Percentiles rank a stretch among this genome's conserved stretches.
Evolutionary conservation across 2,113 vertebrate genomes (phyloP).

Genomic region (Hippocampus abdominalis): DNA sequence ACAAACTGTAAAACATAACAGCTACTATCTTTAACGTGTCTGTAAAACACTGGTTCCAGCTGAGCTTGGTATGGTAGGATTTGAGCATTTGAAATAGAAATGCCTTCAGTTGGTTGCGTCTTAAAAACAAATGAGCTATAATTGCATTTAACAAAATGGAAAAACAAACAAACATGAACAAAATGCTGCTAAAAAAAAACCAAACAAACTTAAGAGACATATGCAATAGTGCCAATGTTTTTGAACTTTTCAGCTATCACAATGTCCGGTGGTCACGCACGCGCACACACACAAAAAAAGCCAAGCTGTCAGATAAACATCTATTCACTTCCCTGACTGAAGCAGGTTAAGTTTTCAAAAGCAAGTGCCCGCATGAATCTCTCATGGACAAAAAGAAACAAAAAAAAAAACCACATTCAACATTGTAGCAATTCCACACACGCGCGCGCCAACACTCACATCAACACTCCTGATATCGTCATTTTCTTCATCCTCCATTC

Average conservation of each 20-base stretch:
- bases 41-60: conserved; percentile 77
- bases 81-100: conserved; percentile 71
- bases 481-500: conserved; percentile 47
- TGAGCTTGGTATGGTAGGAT: conserved; percentile 75
- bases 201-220: conserved; percentile 69
- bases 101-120: conserved; percentile 75
- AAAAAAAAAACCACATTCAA: too few species aligned
- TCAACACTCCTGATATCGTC: conserved; percentile 58
- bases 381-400: conserved; percentile 47
- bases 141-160: conserved; percentile 72
- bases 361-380: conserved; percentile 52
- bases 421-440: conserved; percentile 59
- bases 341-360: conserved; percentile 58
- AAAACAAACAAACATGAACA: conserved; percentile 55
- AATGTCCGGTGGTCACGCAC: conserved; percentile 46
- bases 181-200: conserved; percentile 69
- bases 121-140: conserved; percentile 64
- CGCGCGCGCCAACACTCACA: background rate
- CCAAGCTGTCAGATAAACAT: conserved; percentile 57
- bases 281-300: conserved; percentile 26
- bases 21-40: conserved; percentile 76
- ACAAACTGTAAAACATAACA: conserved; percentile 66
- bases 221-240: conserved; percentile 98
- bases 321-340: conserved; percentile 65
- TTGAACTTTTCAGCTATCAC: conserved; percentile 76